Conservation (phyloP, 2,113 vertebrate species). For the Electrona antarctica region DNA sequence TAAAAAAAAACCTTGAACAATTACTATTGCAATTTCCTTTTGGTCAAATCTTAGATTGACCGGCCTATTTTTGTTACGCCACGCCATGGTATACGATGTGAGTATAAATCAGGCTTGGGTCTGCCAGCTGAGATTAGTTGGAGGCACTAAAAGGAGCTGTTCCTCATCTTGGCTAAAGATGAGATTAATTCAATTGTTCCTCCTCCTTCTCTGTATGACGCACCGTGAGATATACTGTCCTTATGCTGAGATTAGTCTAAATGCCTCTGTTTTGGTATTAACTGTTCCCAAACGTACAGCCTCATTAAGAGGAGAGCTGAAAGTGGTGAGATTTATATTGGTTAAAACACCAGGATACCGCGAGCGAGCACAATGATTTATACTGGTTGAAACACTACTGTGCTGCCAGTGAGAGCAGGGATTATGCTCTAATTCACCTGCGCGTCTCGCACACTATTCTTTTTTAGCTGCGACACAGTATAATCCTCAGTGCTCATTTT, state of each 20-base stretch:
- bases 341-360: slow-evolving; percentile 3
- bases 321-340: slow-evolving; percentile 6
- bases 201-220: slow-evolving; percentile 20
- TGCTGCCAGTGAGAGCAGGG: background rate
- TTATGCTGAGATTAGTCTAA: slow-evolving; percentile 2
- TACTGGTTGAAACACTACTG: too few relatives aligned
- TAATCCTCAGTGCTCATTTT: too few relatives aligned
- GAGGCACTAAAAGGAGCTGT: slow-evolving; percentile 31
- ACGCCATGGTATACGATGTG: too few relatives aligned
- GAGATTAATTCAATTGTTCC: slow-evolving; percentile 12
- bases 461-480: background rate
- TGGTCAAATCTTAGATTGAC: too few relatives aligned
- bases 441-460: background rate
- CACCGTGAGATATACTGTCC: slow-evolving; percentile 18
- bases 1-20: too few relatives aligned
- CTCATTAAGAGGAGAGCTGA: slow-evolving; percentile 17
- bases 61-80: too few relatives aligned
- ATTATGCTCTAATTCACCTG: background rate
- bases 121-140: slow-evolving; percentile 21
- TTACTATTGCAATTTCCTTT: too few relatives aligned
- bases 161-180: slow-evolving; percentile 31
- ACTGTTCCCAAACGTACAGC: slow-evolving; percentile 21
- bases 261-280: slow-evolving; percentile 25
- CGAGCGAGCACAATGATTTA: background rate
- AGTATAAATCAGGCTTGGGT: slow-evolving; percentile 34